These are phyloP conservation scores for Cheilosia vulpina DNA, from an alignment of 2,888 invertebrate species.

Conservation along the genomic window DNA sequence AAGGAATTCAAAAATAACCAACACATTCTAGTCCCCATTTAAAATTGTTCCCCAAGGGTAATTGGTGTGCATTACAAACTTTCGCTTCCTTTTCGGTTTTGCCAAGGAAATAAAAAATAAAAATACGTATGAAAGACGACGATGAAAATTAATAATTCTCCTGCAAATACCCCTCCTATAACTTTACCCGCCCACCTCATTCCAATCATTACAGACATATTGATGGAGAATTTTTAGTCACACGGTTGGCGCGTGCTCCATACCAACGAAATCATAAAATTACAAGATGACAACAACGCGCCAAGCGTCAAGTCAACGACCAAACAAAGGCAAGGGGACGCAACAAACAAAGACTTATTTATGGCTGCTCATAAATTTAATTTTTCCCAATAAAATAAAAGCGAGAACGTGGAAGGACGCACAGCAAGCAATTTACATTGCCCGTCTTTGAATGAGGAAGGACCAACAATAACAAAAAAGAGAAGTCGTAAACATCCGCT, in stretches of 20 bases:
- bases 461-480: conserved; percentile 56
- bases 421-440: conserved; percentile 70
- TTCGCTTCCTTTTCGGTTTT: conserved; percentile 57
- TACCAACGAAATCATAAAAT: conserved; percentile 63
- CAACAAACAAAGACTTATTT: conserved; percentile 73
- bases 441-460: conserved; percentile 62
- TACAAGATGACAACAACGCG: conserved; percentile 47
- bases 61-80: conserved; percentile 64
- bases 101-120: neutral
- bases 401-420: conserved; percentile 38
- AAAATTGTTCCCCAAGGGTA: conserved; percentile 33
- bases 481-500: conserved; percentile 64
- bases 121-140: conserved; percentile 23
- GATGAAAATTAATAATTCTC: conserved; percentile 70
- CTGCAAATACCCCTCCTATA: neutral
- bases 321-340: conserved; percentile 18
- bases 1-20: neutral
- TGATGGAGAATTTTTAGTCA: conserved; percentile 68
- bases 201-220: conserved; percentile 65
- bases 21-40: neutral
- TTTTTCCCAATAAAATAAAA: conserved; percentile 74
- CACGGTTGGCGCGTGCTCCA: conserved; percentile 52
- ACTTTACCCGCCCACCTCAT: conserved; percentile 19
- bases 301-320: neutral
- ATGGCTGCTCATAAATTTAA: conserved; percentile 74